These are phyloP conservation scores for Dendrophyllia cribrosa DNA, from an alignment of 64 coral and sea anemone species.

Conservation along the genomic window DNA sequence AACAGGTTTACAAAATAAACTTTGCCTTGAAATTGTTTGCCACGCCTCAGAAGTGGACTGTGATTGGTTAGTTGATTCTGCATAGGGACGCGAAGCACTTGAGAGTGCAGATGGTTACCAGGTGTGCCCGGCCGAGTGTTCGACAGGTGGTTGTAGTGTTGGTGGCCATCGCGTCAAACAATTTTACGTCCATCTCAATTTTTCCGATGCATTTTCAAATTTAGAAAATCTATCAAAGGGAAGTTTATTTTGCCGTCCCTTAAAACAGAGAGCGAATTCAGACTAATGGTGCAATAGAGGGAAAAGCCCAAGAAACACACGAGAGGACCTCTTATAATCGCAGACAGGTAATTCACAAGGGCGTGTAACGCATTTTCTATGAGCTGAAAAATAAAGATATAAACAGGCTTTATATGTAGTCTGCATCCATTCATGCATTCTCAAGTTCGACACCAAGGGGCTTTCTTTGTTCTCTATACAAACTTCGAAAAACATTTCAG, in stretches of 20 bases:
- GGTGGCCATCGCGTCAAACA: background rate
- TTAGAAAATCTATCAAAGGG: background rate
- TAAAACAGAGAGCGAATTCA: background rate
- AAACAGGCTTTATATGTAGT: too few species aligned
- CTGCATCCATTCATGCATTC: too few species aligned
- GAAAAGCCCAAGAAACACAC: background rate
- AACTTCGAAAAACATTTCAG: too few species aligned
- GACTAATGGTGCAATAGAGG: too few species aligned
- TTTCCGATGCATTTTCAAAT: background rate
- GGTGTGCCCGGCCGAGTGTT: background rate
- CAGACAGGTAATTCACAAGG: too few species aligned
- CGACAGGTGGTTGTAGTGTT: conserved; percentile 21
- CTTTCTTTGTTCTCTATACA: too few species aligned
- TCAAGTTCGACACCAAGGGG: too few species aligned
- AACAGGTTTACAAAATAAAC: background rate
- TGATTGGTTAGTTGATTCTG: background rate
- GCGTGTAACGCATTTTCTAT: too few species aligned
- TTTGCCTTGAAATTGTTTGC: conserved; percentile 2
- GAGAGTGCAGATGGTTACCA: background rate
- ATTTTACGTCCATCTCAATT: background rate
- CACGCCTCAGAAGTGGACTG: background rate
- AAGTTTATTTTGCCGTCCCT: background rate
- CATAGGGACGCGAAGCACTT: conserved; percentile 14
- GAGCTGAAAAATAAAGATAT: too few species aligned
- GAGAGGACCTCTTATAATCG: too few species aligned